These are phyloP conservation scores for Parnassius smintheus DNA, from an alignment of 2,888 invertebrate genomes.

Conservation along the genomic window DNA sequence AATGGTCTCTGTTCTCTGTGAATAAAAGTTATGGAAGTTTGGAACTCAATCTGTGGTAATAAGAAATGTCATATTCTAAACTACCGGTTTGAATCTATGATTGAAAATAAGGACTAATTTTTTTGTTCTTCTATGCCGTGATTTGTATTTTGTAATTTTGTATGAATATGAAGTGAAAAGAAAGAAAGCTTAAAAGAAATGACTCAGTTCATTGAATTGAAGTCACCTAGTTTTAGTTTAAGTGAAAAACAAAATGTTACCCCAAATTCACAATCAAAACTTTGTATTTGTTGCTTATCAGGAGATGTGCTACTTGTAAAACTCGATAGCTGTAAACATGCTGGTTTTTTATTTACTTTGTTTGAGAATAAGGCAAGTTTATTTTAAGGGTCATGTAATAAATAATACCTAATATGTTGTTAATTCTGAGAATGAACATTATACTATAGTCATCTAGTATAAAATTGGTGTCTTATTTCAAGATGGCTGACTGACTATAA, in stretches of 20 bases:
- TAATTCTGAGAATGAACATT: too few relatives aligned
- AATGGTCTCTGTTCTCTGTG: too few relatives aligned
- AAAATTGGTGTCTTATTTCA: conserved; percentile 3
- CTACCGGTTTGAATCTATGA: too few relatives aligned
- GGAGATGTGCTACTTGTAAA: conserved; percentile 5
- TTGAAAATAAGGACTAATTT: too few relatives aligned
- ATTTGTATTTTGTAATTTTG: too few relatives aligned
- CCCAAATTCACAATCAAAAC: background rate
- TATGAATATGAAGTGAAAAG: too few relatives aligned
- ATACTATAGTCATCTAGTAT: background rate
- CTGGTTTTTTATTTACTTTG: conserved; percentile 18
- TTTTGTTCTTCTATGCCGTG: too few relatives aligned
- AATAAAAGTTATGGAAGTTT: too few relatives aligned
- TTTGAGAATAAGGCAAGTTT: conserved; percentile 30
- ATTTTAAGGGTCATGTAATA: background rate
- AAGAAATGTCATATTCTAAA: too few relatives aligned
- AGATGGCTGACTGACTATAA: too few relatives aligned
- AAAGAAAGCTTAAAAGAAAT: background rate
- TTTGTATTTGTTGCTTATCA: conserved; percentile 16
- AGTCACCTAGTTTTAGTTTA: background rate
- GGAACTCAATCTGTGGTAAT: too few relatives aligned
- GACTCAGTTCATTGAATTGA: background rate
- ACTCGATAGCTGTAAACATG: conserved; percentile 20
- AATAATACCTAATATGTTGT: too few relatives aligned
- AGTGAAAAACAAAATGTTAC: background rate